Percentiles rank a stretch among this genome's conserved stretches.
Evolutionary conservation across 2,113 vertebrate genomes (phyloP).

Genomic region (Grantiella picta): DNA sequence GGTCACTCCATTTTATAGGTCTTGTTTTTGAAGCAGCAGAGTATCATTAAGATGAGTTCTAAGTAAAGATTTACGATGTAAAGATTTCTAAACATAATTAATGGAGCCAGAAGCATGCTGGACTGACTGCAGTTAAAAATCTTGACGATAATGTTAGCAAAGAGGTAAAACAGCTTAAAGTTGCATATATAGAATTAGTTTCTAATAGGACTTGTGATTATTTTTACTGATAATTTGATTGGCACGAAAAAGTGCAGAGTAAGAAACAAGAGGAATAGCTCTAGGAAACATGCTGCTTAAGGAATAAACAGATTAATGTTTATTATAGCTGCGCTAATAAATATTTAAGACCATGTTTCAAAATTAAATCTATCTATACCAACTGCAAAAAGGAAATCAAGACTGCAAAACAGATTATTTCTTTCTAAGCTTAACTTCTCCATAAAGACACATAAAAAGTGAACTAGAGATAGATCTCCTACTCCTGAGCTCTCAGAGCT

Average conservation of each 20-base stretch:
- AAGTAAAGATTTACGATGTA: neutral
- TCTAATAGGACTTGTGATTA: slow-evolving; percentile 60
- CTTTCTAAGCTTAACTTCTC: neutral
- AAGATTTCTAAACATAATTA: slow-evolving; percentile 19
- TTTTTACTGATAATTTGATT: slow-evolving; percentile 58
- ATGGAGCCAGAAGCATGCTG: slow-evolving; percentile 4
- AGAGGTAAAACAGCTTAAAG: slow-evolving; percentile 29
- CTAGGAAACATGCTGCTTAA: slow-evolving; percentile 1
- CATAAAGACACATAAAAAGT: neutral
- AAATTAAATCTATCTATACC: slow-evolving; percentile 23
- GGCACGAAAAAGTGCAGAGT: neutral
- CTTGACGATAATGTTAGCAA: neutral
- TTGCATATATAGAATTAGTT: slow-evolving; percentile 43
- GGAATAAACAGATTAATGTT: neutral
- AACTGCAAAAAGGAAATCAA: neutral
- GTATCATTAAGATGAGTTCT: neutral
- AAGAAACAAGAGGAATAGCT: neutral
- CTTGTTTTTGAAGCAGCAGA: neutral
- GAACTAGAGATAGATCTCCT: neutral
- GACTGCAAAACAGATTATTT: neutral
- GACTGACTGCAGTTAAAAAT: slow-evolving; percentile 31
- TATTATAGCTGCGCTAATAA: neutral
- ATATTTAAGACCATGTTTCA: neutral
- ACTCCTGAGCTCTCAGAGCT: neutral
- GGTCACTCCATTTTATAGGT: neutral